Conservation (phyloP, 1,140 invertebrate species). For the Stegodyphus mimosarum region DNA sequence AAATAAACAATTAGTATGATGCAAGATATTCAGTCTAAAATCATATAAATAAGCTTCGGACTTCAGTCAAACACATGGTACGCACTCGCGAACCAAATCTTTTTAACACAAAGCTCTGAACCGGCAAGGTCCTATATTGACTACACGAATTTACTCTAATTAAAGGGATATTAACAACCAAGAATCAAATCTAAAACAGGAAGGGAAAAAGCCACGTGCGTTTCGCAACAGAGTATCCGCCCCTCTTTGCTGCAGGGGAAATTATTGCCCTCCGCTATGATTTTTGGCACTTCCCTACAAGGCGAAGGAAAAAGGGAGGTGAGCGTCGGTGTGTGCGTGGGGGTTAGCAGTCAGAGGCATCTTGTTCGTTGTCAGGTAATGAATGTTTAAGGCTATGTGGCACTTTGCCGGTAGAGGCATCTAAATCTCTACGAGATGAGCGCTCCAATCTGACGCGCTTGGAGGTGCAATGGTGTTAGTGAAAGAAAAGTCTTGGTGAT, state of each 20-base stretch:
- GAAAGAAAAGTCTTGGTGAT: background rate
- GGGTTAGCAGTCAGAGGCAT: slow-evolving; percentile 25
- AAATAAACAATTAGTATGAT: too few species aligned
- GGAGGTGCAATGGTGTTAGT: background rate
- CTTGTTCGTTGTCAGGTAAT: slow-evolving; percentile 51
- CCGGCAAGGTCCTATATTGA: too few species aligned
- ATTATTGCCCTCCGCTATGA: slow-evolving; percentile 16
- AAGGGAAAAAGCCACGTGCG: background rate
- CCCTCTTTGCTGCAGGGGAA: background rate
- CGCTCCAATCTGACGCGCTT: slow-evolving; percentile 22
- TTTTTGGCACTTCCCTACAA: background rate
- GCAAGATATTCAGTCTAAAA: too few species aligned
- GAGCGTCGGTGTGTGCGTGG: background rate
- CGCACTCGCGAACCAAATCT: too few species aligned
- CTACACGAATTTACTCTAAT: too few species aligned
- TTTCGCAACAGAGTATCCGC: background rate
- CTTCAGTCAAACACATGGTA: too few species aligned
- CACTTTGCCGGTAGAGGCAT: slow-evolving; percentile 16
- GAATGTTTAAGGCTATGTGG: slow-evolving; percentile 48
- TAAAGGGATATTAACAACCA: too few species aligned
- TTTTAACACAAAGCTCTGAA: too few species aligned
- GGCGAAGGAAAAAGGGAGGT: background rate
- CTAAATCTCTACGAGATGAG: slow-evolving; percentile 49
- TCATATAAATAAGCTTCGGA: too few species aligned
- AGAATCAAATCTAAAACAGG: too few species aligned